These are phyloP conservation scores for Phyllotreta striolata DNA, from an alignment of 2,888 invertebrate species.

Conservation along the genomic window DNA sequence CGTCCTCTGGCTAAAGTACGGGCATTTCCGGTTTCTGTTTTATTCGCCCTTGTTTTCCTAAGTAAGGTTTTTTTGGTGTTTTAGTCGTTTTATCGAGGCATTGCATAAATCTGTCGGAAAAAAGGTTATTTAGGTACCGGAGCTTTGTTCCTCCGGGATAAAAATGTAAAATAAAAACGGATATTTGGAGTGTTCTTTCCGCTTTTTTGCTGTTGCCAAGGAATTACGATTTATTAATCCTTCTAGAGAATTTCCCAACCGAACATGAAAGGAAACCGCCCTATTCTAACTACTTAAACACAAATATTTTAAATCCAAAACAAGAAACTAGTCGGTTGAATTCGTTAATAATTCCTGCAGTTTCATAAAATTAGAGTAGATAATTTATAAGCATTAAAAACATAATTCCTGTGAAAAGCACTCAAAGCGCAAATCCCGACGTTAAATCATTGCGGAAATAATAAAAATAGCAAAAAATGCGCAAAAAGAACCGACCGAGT, in stretches of 20 bases:
- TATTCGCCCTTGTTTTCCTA: slow-evolving; percentile 44
- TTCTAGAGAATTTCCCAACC: too few relatives aligned
- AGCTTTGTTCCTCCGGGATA: slow-evolving; percentile 13
- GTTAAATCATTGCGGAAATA: neutral
- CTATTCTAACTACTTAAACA: neutral
- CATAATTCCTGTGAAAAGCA: too few relatives aligned
- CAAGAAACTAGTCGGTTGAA: neutral
- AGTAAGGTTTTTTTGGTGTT: slow-evolving; percentile 37
- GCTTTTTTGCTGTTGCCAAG: neutral
- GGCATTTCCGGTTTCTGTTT: slow-evolving; percentile 52
- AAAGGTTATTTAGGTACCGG: slow-evolving; percentile 26
- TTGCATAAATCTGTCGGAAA: slow-evolving; percentile 33
- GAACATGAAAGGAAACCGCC: too few relatives aligned
- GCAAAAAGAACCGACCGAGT: neutral
- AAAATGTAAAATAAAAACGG: slow-evolving; percentile 15
- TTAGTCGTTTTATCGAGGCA: slow-evolving; percentile 34
- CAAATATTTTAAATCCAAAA: neutral
- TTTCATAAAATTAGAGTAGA: too few relatives aligned
- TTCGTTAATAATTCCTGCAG: neutral
- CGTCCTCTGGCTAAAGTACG: slow-evolving; percentile 50
- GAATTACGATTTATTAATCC: too few relatives aligned
- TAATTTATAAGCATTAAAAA: too few relatives aligned
- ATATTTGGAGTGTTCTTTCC: slow-evolving; percentile 10
- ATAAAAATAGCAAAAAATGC: slow-evolving; percentile 3
- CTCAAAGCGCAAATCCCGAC: too few relatives aligned